Conservation (phyloP, 2,888 invertebrate genomes). For the Baronia brevicornis region DNA sequence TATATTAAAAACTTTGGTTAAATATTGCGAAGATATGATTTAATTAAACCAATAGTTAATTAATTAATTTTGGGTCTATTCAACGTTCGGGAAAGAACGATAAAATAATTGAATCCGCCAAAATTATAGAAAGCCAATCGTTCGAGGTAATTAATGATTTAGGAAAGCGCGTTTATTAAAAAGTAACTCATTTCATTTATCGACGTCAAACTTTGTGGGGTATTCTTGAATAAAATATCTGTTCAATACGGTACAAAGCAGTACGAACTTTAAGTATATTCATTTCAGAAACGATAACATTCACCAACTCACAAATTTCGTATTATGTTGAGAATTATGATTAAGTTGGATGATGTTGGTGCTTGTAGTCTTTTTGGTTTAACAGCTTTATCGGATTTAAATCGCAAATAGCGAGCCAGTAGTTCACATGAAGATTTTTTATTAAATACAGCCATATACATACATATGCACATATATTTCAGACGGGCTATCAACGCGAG, state of each 20-base stretch:
- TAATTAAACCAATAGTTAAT: constrained; percentile 67
- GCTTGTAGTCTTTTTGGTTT: no score
- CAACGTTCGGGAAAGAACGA: constrained; percentile 43
- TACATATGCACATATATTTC: no score
- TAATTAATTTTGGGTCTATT: constrained; percentile 59
- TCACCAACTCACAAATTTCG: no score
- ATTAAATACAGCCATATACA: no score
- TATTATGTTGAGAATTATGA: no score
- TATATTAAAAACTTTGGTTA: constrained; percentile 27
- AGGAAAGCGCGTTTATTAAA: constrained; percentile 35
- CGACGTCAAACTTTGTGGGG: constrained; percentile 12
- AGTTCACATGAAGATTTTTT: no score
- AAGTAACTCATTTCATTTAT: constrained; percentile 32
- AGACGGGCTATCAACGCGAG: no score
- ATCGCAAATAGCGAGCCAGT: no score
- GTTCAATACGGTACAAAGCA: constrained; percentile 15
- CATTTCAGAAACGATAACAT: no score
- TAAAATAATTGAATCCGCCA: constrained; percentile 66
- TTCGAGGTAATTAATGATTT: constrained; percentile 48
- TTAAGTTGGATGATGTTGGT: no score
- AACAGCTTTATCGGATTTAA: no score
- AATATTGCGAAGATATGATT: constrained; percentile 47
- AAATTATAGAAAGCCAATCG: constrained; percentile 63
- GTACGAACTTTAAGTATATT: neutral
- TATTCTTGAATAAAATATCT: constrained; percentile 8